Evolutionary conservation across 92 coral and sea anemone species (phyloP), one percentile per base, ranked within the genome.

Genomic region (Actinernus sp.): DNA sequence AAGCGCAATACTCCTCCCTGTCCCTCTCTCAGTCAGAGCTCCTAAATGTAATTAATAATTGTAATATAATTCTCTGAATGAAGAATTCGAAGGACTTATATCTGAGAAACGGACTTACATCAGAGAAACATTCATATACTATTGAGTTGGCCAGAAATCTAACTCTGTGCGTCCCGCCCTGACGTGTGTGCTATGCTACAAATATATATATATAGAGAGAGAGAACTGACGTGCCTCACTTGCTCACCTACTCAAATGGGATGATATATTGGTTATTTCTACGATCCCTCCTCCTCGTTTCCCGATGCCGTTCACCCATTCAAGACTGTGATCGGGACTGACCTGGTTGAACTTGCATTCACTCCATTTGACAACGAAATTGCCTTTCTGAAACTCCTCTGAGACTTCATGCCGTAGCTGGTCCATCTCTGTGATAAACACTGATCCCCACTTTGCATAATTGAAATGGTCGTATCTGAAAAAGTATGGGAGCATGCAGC

Each of bases 401-500:
- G 36, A 34, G 36, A 79, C 79, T 50, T 70, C 79, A 18, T 20
- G 23, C 27, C 63, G 82, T 8, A 73, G 58, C 74, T 72, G 73
- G 51, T 61, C 22, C 83, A 82, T 82, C 61, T 74, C 76, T 6
- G 71, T 76, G 24, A 84, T 59, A 52, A 31, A 78, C 47, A 71
- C 68, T 2, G 75, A 52, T n/a, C 76, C 85, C 85, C 90, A 70
- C 39, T 46, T 68, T 25, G 76, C 90, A 46, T 80, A 80, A 36
- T 84, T 77, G 10, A 39, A 20, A 41, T 69, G 76, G 20, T 77
- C 81, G 50, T 84, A 77, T 13, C 71, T 54, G 31, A 61, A 62
- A 45, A 77, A 76, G 36, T 61, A 84, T 33, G 85, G 85, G n/a
- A 81, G 62, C 88, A 81, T 81, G 37, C 63, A 53, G 44, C 73